Percentiles rank a stretch among this genome's conserved stretches.
Conservation (phyloP, 1,140 invertebrate species). For the Leptinotarsa texana region DNA sequence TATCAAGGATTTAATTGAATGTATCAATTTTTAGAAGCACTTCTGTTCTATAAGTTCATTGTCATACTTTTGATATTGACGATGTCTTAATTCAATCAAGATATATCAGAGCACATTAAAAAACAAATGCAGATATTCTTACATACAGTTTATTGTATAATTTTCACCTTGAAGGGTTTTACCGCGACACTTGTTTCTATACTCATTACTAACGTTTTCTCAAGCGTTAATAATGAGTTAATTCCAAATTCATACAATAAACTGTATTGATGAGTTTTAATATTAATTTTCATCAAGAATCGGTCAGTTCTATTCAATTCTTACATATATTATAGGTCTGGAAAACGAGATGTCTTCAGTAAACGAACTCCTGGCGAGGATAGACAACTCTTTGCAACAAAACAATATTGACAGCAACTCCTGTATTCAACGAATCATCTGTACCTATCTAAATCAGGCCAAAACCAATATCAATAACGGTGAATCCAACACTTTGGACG, state of each 20-base stretch:
- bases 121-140: background rate
- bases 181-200: background rate
- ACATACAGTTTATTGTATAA: background rate
- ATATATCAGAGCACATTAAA: background rate
- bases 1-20: too few species aligned
- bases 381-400: constrained; percentile 73
- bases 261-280: too few species aligned
- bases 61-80: background rate
- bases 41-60: too few species aligned
- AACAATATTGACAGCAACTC: constrained; percentile 78
- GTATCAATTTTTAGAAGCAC: too few species aligned
- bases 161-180: too few species aligned
- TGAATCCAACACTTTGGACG: constrained; percentile 67
- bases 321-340: constrained; percentile 58
- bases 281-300: too few species aligned
- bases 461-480: constrained; percentile 65
- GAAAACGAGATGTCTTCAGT: constrained; percentile 66
- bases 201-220: background rate
- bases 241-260: too few species aligned
- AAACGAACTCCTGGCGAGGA: constrained; percentile 66
- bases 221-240: too few species aligned
- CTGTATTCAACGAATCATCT: constrained; percentile 77
- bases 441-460: constrained; percentile 73
- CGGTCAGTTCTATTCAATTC: too few species aligned
- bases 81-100: background rate